A percentile compares a stretch with the other conserved stretches of the same genome.
These are phyloP conservation scores for Lamellibrachia luymesi DNA, from an alignment of 1,140 invertebrate genomes.

Conservation along the genomic window DNA sequence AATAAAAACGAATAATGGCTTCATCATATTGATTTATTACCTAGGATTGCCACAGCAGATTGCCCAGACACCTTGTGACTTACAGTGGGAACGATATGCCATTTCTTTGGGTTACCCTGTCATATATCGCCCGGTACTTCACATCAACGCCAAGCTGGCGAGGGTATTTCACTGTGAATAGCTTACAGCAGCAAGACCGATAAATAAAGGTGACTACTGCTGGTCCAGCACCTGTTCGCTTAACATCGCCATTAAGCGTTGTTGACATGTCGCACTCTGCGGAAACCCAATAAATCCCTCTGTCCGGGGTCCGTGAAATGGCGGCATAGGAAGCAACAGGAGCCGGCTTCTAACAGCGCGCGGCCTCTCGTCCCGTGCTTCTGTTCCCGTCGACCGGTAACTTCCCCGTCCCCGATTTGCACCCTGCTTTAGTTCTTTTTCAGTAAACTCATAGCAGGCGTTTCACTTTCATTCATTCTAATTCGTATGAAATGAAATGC, in stretches of 20 bases:
- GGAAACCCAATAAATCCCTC: background rate
- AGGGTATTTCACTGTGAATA: background rate
- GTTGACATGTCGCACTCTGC: background rate
- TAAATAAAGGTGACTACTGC: background rate
- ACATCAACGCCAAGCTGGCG: background rate
- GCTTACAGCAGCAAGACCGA: background rate
- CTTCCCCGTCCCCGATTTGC: background rate
- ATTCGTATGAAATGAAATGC: background rate
- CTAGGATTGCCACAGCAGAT: too few species aligned
- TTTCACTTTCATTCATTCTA: background rate
- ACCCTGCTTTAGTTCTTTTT: background rate
- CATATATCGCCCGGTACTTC: background rate
- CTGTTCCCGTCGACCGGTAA: background rate
- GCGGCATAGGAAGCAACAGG: background rate
- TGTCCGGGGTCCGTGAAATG: background rate
- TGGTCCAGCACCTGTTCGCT: background rate
- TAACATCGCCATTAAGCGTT: background rate
- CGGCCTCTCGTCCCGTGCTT: background rate
- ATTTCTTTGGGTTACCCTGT: background rate
- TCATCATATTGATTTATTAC: too few species aligned
- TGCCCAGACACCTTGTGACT: too few species aligned
- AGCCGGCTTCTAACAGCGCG: background rate
- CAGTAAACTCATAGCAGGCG: background rate
- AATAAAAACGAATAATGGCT: too few species aligned
- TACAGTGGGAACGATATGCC: background rate